Conservation (phyloP, 1,140 invertebrate species). For the Zaprionus africanus region DNA sequence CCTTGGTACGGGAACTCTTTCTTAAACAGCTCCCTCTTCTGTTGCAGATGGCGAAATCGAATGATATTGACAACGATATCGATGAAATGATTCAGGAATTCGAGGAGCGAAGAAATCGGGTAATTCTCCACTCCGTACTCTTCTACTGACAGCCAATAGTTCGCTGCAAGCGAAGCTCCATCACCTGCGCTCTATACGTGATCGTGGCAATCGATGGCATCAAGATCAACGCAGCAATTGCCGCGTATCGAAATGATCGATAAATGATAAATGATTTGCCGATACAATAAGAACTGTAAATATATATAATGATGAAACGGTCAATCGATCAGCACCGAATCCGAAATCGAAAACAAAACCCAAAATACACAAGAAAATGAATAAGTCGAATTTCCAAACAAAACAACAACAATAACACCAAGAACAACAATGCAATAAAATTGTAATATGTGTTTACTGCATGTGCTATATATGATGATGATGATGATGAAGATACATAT, state of each 20-base stretch:
- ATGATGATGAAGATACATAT: slow-evolving; percentile 5
- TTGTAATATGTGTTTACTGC: slow-evolving; percentile 46
- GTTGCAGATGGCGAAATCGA: slow-evolving; percentile 92
- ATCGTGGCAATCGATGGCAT: slow-evolving; percentile 11
- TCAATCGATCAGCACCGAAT: slow-evolving; percentile 22
- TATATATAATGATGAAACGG: slow-evolving; percentile 27
- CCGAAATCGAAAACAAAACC: slow-evolving; percentile 22
- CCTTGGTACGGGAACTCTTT: too few relatives aligned
- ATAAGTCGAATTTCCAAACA: slow-evolving; percentile 42
- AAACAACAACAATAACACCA: slow-evolving; percentile 14
- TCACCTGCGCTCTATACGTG: slow-evolving; percentile 43
- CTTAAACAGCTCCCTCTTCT: too few relatives aligned
- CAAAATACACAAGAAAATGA: neutral
- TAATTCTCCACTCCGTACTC: slow-evolving; percentile 96
- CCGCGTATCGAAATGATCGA: slow-evolving; percentile 19
- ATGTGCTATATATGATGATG: slow-evolving; percentile 25
- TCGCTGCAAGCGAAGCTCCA: slow-evolving; percentile 28
- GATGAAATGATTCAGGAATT: slow-evolving; percentile 98
- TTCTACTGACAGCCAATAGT: slow-evolving; percentile 91
- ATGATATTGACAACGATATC: slow-evolving; percentile 99
- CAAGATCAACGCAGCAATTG: slow-evolving; percentile 8
- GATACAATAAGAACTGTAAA: slow-evolving; percentile 32
- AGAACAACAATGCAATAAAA: slow-evolving; percentile 41
- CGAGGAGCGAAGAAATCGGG: slow-evolving; percentile 94
- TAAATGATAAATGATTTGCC: slow-evolving; percentile 2